Evolutionary conservation across 2,888 invertebrate genomes (phyloP), one percentile per base, ranked within the genome.

Genomic region (Cryptus armator): DNA sequence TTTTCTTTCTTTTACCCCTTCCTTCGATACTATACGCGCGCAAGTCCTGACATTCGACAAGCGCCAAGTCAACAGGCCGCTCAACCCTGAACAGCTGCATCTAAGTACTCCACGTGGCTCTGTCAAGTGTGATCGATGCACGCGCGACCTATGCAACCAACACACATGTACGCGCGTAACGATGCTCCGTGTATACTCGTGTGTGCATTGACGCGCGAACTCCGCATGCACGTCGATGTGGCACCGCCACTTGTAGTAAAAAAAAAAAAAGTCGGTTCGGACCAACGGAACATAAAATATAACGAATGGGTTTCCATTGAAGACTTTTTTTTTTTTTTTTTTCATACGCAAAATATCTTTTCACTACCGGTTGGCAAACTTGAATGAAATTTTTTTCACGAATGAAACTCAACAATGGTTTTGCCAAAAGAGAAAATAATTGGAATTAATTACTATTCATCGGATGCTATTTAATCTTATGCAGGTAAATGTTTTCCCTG

Each of bases 81-180:
- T 51, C 76, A 66, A 66, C 53, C 66, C 44, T 43, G 44, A 77
- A 67, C 76, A 67, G 53, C 76, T 77, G 53, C 66, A 59, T 44
- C 37, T 53, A 66, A 37, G 24, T 24, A 19, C 53, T 68, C 37
- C 77, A 78, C 68, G 77, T 78, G 77, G 77, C 77, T 46, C n/a
- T 12, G 46, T 19, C 32, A 62, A 68, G 59, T 68, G 46, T 29
- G 43, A 78, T 78, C 78, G 70, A 78, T 78, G 68, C 78, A 78
- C 78, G 70, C 68, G 78, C 48, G 7, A 14, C 29, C 14, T 14
- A 4, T 24, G 10, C 32, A 32, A 62, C 44, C 10, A 16, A 24
- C 48, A 68, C 14, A 9, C 24, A 48, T 29, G 46, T 19, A 12
- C 24, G 56, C 24, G 16, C 16, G 56, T 19, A 10, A 9, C 56